Evolutionary conservation across 1,140 invertebrate species (phyloP), one percentile per base, ranked within the genome.

Genomic region (Ooceraea biroi): DNA sequence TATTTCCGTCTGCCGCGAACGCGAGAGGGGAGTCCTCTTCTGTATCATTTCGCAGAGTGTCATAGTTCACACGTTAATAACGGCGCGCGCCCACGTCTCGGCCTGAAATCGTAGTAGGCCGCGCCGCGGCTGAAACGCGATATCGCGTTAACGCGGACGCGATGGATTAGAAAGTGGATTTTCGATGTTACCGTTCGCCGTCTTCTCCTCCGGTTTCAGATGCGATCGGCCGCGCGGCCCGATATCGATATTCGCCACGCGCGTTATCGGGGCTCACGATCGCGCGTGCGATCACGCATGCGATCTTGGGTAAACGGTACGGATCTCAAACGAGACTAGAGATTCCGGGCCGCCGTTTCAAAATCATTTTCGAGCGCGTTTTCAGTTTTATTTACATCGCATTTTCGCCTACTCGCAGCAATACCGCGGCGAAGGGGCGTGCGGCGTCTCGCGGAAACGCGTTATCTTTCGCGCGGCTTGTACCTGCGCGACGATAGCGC

Each of bases 401-500:
- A 27, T 27, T 78, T 57, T 55, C 36, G 44, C 17, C 36, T 2
- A 36, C 36, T 7, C 36, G 36, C 36, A 7, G 36, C 36, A 36
- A 7, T 36, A 3, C 36, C 12, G 11, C 25, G n/a, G 11, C 57
- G 84, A 66, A 83, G 44, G 76, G 74, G 74, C 72, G 76, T 44
- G 71, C 41, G 65, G 77, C 84, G 65, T 41, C 27, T 57, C n/a
- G 71, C 66, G 36, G 50, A 25, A 78, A 71, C 61, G 82, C 72
- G 73, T 74, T 87, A 78, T 88, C 72, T 80, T 12, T 41, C 63
- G 17, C 25, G 77, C 44, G 14, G 50, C 65, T 85, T 76, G 80
- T 88, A 86, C 85, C 86, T 87, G 86, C 48, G 27, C 85, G 19
- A 36, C 58, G 86, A 88, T 88, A 88, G 66, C 85, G 48, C 66